phyloP scores from a whole-genome alignment of 2,113 vertebrate genomes.

The Thymallus thymallus region DNA sequence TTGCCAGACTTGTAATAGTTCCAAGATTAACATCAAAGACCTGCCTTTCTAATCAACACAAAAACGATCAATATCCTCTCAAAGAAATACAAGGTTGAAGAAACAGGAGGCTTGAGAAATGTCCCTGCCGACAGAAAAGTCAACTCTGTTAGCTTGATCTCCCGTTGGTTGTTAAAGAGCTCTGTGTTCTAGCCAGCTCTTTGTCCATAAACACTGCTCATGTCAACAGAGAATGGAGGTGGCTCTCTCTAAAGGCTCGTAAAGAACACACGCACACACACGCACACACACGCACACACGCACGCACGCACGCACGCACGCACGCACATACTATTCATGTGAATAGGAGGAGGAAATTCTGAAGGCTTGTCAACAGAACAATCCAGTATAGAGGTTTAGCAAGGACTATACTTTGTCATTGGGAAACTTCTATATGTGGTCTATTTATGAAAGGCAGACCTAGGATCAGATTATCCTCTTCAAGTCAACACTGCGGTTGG shows the following conservation, averaged over 20 bases:
- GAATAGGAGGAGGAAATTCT: too few relatives aligned
- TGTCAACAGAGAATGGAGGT: conserved; percentile 51
- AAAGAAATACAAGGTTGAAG: conserved; percentile 12
- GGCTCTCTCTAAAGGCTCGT: conserved; percentile 52
- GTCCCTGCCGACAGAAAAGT: conserved; percentile 25
- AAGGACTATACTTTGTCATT: conserved; percentile 47
- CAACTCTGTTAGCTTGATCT: conserved; percentile 3
- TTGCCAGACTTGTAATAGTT: not conserved
- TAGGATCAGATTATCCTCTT: not conserved
- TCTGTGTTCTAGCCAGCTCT: conserved; percentile 35
- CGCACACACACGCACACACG: too few relatives aligned
- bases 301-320: too few relatives aligned
- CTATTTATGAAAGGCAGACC: not conserved
- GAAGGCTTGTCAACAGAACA: too few relatives aligned
- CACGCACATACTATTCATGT: too few relatives aligned
- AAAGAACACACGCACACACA: conserved; percentile 63
- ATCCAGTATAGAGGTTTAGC: conserved; percentile 46
- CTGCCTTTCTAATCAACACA: conserved; percentile 8
- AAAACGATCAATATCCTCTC: conserved; percentile 50
- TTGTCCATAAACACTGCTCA: not conserved
- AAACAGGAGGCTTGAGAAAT: conserved; percentile 32
- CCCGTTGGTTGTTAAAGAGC: conserved; percentile 33
- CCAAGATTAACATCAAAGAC: conserved; percentile 53
- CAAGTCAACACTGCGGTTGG: too few relatives aligned
- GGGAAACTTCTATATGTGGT: conserved; percentile 10